Percentiles rank a stretch among this genome's conserved stretches.
Conservation (phyloP, 2,113 vertebrate genomes). For the Terrapene triunguis region DNA sequence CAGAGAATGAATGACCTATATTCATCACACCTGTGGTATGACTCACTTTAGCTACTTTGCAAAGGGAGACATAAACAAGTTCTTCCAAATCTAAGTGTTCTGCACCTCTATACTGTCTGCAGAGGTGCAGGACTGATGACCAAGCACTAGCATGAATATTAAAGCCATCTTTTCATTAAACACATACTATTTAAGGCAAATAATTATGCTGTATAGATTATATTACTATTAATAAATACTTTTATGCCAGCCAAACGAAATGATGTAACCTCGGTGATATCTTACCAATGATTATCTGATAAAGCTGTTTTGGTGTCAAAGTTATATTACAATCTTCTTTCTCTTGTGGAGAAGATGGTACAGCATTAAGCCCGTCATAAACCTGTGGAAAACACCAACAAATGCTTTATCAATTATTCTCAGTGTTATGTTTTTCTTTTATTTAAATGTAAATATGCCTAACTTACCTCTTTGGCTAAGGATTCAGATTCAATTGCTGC, state of each 20-base stretch:
- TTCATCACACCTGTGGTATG: not conserved
- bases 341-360: conserved; percentile 81
- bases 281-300: conserved; percentile 85
- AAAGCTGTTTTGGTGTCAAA: conserved; percentile 86
- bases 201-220: not conserved
- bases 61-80: not conserved
- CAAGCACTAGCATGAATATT: not conserved
- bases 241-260: not conserved
- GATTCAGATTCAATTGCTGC: conserved; percentile 46
- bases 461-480: conserved; percentile 73
- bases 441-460: conserved; percentile 16
- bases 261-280: conserved; percentile 1
- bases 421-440: not conserved
- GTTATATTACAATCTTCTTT: conserved; percentile 82
- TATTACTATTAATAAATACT: not conserved
- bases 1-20: not conserved
- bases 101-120: not conserved
- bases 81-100: not conserved
- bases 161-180: not conserved
- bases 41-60: not conserved
- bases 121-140: not conserved
- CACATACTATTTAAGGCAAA: not conserved
- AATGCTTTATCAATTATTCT: conserved; percentile 18
- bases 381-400: conserved; percentile 69
- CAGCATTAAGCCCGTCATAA: conserved; percentile 63